These are phyloP conservation scores for Gryllus longicercus DNA, from an alignment of 2,888 invertebrate genomes.

Conservation along the genomic window DNA sequence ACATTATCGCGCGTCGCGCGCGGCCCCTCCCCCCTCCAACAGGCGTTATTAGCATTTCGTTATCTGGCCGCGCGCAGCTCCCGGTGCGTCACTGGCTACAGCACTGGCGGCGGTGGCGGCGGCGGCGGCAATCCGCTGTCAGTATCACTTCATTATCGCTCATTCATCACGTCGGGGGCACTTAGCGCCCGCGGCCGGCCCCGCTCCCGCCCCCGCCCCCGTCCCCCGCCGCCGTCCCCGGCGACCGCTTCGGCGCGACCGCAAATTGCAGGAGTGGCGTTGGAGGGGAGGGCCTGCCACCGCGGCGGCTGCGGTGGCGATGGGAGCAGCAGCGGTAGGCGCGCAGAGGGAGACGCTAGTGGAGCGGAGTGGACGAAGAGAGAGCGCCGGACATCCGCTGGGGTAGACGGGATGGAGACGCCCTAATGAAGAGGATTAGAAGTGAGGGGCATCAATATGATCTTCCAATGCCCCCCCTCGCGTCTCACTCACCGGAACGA, in stretches of 20 bases:
- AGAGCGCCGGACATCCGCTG: too few species aligned
- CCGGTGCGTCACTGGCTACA: background rate
- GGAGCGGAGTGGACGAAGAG: too few species aligned
- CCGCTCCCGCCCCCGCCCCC: background rate
- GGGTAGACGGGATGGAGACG: too few species aligned
- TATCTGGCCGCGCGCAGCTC: background rate
- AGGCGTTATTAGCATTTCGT: background rate
- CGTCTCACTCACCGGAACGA: too few species aligned
- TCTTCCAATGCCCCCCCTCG: too few species aligned
- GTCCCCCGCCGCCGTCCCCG: background rate
- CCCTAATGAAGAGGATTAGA: background rate
- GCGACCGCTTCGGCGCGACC: background rate
- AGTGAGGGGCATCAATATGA: background rate
- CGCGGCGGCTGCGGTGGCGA: too few species aligned
- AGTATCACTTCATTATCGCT: background rate
- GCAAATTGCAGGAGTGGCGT: background rate
- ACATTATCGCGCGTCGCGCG: background rate
- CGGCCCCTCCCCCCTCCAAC: background rate
- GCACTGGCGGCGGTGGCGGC: background rate
- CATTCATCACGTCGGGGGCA: slow-evolving; percentile 9
- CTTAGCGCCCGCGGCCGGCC: background rate
- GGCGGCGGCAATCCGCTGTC: slow-evolving; percentile 1
- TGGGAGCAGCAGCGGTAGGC: too few species aligned
- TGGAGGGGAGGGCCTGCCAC: background rate
- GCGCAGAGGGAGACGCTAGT: too few species aligned